Evolutionary conservation across 2,797 vertebrate species (phyloP).

Genomic region (Oceanodroma leucorhoa): DNA sequence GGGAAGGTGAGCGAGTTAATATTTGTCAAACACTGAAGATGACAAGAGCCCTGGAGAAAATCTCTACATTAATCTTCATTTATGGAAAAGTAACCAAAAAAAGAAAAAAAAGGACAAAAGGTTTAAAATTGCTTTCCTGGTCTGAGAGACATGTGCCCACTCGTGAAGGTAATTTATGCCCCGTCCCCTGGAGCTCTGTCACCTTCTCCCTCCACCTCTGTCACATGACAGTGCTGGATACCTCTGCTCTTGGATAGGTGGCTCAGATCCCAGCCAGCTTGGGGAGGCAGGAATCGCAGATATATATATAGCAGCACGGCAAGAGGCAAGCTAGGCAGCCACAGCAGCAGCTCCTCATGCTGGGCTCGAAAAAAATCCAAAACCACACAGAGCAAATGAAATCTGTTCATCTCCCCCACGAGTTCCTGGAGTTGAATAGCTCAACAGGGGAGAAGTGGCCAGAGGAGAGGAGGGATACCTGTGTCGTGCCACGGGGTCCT

Average conservation of each 20-base stretch:
- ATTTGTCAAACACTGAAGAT: background rate
- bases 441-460: background rate
- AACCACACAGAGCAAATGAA: background rate
- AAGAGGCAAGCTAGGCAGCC: background rate
- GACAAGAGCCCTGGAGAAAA: background rate
- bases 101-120: background rate
- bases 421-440: background rate
- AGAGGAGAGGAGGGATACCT: background rate
- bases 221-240: background rate
- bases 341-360: background rate
- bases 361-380: background rate
- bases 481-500: rapidly evolving
- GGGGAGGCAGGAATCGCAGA: background rate
- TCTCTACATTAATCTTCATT: background rate
- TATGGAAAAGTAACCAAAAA: background rate
- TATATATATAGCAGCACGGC: background rate
- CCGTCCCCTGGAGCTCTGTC: background rate
- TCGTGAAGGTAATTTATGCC: background rate
- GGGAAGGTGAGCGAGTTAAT: background rate
- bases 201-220: background rate
- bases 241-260: background rate
- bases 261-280: background rate
- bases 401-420: background rate
- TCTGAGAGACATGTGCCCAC: background rate
- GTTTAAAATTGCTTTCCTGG: background rate